phyloP scores from a whole-genome alignment of 2,113 vertebrate species.

The Cyprinodon tularosa region DNA sequence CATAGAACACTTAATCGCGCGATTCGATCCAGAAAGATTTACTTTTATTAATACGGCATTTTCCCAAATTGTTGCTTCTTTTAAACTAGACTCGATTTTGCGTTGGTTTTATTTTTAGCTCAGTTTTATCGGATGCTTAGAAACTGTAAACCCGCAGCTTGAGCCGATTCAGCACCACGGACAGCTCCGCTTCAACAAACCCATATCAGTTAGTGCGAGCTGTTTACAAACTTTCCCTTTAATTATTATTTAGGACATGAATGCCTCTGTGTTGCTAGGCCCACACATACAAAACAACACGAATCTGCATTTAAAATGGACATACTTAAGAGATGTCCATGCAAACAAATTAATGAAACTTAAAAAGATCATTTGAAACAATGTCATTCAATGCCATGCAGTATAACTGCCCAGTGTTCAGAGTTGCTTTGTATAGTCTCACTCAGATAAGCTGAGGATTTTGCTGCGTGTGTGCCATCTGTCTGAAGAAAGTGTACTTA shows the following conservation, averaged over 20 bases:
- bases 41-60: background rate
- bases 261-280: background rate
- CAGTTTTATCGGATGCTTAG: slow-evolving; percentile 12
- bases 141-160: slow-evolving; percentile 31
- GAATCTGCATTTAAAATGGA: background rate
- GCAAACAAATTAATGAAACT: background rate
- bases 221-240: background rate
- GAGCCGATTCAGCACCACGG: slow-evolving; percentile 58
- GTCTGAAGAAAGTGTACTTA: slow-evolving; percentile 52
- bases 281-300: background rate
- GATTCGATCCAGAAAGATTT: background rate
- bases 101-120: slow-evolving; percentile 9
- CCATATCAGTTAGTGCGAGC: background rate
- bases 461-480: slow-evolving; percentile 64
- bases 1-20: background rate
- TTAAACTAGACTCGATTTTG: background rate
- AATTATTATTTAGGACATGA: background rate
- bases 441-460: slow-evolving; percentile 68
- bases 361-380: background rate
- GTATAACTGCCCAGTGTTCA: slow-evolving; percentile 37
- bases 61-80: background rate
- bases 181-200: slow-evolving; percentile 47
- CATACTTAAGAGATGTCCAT: background rate
- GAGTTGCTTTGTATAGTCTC: slow-evolving; percentile 55
- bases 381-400: slow-evolving; percentile 12